Percentiles rank a stretch among this genome's conserved stretches.
These are phyloP conservation scores for Heteromurus nitidus DNA, from an alignment of 2,888 invertebrate genomes.

Conservation along the genomic window DNA sequence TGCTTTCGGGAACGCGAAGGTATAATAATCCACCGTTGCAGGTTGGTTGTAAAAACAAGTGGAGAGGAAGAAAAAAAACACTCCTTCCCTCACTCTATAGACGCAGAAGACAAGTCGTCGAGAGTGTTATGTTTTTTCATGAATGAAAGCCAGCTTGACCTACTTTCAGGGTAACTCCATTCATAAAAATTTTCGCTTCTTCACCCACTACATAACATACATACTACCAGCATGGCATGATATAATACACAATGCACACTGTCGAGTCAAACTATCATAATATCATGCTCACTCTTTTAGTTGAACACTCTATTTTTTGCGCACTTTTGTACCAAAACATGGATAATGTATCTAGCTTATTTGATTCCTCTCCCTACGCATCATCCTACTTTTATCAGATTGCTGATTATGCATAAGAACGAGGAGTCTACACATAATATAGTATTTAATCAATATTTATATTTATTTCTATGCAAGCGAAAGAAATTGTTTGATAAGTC, in stretches of 20 bases:
- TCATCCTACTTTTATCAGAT: neutral
- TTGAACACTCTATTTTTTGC: neutral
- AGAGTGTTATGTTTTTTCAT: constrained; percentile 27
- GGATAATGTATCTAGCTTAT: too few relatives aligned
- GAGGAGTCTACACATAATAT: too few relatives aligned
- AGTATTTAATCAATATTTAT: too few relatives aligned
- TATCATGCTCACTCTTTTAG: neutral
- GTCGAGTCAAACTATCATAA: neutral
- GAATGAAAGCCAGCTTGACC: constrained; percentile 51
- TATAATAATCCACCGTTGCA: too few relatives aligned
- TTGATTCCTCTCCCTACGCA: neutral
- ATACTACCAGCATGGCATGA: neutral
- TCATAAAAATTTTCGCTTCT: constrained; percentile 31
- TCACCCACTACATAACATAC: neutral
- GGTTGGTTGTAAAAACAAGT: too few relatives aligned
- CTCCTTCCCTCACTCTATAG: too few relatives aligned
- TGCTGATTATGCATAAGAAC: neutral
- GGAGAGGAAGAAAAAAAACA: too few relatives aligned
- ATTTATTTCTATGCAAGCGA: neutral
- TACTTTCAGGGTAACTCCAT: constrained; percentile 44
- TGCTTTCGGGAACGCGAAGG: neutral
- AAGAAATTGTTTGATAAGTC: neutral
- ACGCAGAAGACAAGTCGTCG: neutral
- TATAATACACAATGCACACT: neutral
- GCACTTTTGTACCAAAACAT: neutral